Evolutionary conservation across 2,888 invertebrate genomes (phyloP).

Genomic region (Tromatobia lineatoria): DNA sequence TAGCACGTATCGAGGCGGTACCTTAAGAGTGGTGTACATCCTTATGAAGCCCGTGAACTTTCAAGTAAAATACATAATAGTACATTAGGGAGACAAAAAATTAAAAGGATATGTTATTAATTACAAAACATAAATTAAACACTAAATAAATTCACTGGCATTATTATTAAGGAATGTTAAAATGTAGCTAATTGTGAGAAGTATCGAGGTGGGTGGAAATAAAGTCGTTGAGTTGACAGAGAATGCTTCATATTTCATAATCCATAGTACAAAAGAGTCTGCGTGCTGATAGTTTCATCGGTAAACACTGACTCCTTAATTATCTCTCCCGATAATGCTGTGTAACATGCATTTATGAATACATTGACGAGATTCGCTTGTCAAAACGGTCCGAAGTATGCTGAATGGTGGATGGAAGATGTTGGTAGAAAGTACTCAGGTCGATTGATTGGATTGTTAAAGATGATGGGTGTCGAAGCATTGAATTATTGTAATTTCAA

Average conservation of each 20-base stretch:
- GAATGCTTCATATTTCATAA: slow-evolving; percentile 2
- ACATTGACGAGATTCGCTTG: background rate
- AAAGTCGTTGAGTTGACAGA: background rate
- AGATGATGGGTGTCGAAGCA: background rate
- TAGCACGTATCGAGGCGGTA: no score
- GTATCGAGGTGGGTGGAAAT: background rate
- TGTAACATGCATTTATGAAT: slow-evolving; percentile 10
- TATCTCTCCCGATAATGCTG: background rate
- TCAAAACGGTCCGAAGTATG: slow-evolving; percentile 5
- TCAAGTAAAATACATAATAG: no score
- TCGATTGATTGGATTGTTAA: slow-evolving; percentile 7
- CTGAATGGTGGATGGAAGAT: background rate
- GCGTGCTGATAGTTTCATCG: slow-evolving; percentile 5
- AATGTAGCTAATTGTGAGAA: background rate
- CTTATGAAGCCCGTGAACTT: no score
- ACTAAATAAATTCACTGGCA: no score
- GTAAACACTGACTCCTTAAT: slow-evolving; percentile 22
- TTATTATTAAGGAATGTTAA: background rate
- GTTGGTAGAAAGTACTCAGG: background rate
- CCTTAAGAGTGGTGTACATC: no score
- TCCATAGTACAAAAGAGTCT: background rate
- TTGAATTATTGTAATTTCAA: slow-evolving; percentile 11
- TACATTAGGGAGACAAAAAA: no score
- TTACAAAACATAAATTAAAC: no score
- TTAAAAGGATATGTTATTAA: no score